A percentile compares a stretch with the other conserved stretches of the same genome.
Conservation (phyloP, 2,888 invertebrate genomes). For the Psylliodes chrysocephalus region DNA sequence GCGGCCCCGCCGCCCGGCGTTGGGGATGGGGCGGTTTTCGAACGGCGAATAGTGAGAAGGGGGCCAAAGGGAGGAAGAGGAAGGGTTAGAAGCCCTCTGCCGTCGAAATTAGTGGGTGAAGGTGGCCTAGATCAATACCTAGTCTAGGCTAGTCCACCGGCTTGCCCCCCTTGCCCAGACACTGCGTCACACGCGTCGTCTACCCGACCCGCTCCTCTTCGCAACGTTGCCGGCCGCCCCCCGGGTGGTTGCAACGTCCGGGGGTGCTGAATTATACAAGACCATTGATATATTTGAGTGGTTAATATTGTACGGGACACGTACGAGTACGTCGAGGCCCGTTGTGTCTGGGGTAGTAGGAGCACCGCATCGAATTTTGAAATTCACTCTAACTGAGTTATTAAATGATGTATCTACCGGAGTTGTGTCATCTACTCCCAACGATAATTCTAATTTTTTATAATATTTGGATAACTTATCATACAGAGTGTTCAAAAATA, state of each 20-base stretch:
- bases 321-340: background rate
- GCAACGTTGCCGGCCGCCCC: constrained; percentile 38
- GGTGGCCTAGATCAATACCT: constrained; percentile 64
- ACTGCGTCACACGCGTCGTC: constrained; percentile 48
- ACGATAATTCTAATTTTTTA: too few relatives aligned
- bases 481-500: too few relatives aligned
- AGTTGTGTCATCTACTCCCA: too few relatives aligned
- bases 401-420: too few relatives aligned
- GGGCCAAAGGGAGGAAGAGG: constrained; percentile 25
- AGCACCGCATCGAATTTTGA: background rate
- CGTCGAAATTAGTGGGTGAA: constrained; percentile 65
- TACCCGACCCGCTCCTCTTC: constrained; percentile 41
- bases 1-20: constrained; percentile 45
- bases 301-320: constrained; percentile 28
- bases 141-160: constrained; percentile 60
- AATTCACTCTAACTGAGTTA: background rate
- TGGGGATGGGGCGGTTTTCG: constrained; percentile 40
- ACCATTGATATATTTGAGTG: constrained; percentile 40
- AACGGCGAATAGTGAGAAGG: constrained; percentile 33
- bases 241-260: constrained; percentile 30
- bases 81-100: constrained; percentile 44
- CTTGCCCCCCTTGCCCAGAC: constrained; percentile 49
- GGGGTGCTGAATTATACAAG: constrained; percentile 48
- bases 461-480: too few relatives aligned
- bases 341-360: background rate